Evolutionary conservation across 2,113 vertebrate species (phyloP).

Genomic region (Malurus alboscapulatus): DNA sequence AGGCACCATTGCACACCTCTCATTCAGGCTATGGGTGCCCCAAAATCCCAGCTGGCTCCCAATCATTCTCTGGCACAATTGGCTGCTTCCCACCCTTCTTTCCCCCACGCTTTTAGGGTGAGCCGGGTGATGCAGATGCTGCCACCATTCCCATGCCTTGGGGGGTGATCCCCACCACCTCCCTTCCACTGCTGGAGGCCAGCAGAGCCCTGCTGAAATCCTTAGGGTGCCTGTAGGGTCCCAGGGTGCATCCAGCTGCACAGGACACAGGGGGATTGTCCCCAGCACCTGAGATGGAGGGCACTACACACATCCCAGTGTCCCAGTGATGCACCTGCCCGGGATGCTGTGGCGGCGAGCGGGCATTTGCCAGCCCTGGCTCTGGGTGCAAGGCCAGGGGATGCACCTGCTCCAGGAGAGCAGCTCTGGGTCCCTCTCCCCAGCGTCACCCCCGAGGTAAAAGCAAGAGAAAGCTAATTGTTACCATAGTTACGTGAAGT

Average conservation of each 20-base stretch:
- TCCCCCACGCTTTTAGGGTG: background rate
- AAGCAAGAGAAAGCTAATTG: conserved; percentile 72
- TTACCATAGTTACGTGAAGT: conserved; percentile 78
- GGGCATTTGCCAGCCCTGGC: background rate
- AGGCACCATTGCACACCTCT: background rate
- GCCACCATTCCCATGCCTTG: background rate
- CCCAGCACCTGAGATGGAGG: background rate
- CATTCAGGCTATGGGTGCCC: background rate
- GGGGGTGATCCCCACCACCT: background rate
- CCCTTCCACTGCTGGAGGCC: background rate
- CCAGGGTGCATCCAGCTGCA: background rate
- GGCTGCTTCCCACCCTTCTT: background rate
- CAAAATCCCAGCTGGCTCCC: background rate
- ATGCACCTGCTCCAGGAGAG: background rate
- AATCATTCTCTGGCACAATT: background rate
- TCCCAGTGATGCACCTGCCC: background rate
- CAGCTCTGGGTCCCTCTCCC: conserved; percentile 33
- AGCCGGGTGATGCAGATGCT: background rate
- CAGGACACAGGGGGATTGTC: background rate
- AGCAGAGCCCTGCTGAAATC: background rate
- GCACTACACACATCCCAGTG: background rate
- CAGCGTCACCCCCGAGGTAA: conserved; percentile 61
- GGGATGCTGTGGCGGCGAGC: background rate
- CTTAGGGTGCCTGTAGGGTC: background rate
- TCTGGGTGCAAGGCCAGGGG: background rate